Evolutionary conservation across 2,888 invertebrate species (phyloP), one percentile per base, ranked within the genome.

Genomic region (Philhelius pedissequus): DNA sequence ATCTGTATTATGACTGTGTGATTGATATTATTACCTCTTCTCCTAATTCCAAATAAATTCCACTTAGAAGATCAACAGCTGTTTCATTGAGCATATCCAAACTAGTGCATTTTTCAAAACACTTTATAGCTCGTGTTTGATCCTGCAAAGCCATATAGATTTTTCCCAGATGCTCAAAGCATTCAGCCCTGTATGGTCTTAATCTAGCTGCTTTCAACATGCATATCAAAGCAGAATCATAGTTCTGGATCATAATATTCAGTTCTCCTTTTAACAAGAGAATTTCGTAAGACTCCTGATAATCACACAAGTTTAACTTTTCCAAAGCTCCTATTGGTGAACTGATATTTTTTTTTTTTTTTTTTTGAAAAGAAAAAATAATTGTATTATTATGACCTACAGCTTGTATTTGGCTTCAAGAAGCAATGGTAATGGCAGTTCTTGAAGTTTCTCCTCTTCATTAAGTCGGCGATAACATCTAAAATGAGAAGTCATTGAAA

Each of bases 51-150:
- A 94, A 93, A 88, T 97, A 96, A 38, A 95, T 93, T 88, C 95
- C 95, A 91, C 97, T 97, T 52, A 98, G 92, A 86, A 94, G 94
- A 87, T 94, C 93, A 9, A 96, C 95, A 79, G 95, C 95, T 87
- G 94, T 93, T 35, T 93, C 93, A 80, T 94, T 94, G 74, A 92
- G 91, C 11, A 94, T 93, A 92, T 96, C 95, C 2, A 98, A 92
- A 88, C 94, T 94, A 86, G 96, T 93, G 48, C 97, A 95, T 91
- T 96, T 97, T 91, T 97, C 96, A 90, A 95, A 97, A 91, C 97
- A 98, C 89, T 96, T 95, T 86, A 94, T 94, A 0, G 97, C 95
- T 88, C 96, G 95, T 62, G 93, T 93, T n/a, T 94, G 89, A 89
- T 97, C 95, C 66, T 93, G 93, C 43, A 93, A 91, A 60, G 93